phyloP scores from a whole-genome alignment of 2,888 invertebrate genomes.

The Apotomis betuletana region DNA sequence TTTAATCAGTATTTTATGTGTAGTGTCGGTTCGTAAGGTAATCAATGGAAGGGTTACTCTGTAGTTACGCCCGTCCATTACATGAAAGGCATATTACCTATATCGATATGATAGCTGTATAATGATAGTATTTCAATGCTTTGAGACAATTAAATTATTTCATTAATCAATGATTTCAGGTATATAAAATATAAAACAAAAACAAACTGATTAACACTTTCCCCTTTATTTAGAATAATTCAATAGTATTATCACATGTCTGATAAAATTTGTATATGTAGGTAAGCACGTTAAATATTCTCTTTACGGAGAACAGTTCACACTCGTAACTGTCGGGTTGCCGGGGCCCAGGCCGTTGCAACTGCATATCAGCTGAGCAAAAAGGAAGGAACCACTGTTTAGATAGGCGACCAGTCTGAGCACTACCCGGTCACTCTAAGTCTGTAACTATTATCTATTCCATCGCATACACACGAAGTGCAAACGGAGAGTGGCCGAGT shows the following conservation, averaged over 20 bases:
- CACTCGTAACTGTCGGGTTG: conserved; percentile 52
- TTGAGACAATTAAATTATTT: too few relatives aligned
- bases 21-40: too few relatives aligned
- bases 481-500: conserved; percentile 1
- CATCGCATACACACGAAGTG: neutral
- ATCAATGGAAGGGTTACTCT: too few relatives aligned
- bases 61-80: too few relatives aligned
- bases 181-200: conserved; percentile 51
- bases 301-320: conserved; percentile 52
- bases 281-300: conserved; percentile 71
- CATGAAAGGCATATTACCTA: too few relatives aligned
- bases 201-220: conserved; percentile 63
- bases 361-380: neutral
- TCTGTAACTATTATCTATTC: neutral
- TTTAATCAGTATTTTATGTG: too few relatives aligned
- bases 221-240: conserved; percentile 78
- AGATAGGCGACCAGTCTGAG: neutral
- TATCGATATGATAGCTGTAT: too few relatives aligned
- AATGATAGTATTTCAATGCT: too few relatives aligned
- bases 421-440: neutral
- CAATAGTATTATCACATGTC: conserved; percentile 79
- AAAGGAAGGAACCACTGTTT: neutral
- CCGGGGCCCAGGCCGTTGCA: conserved; percentile 35
- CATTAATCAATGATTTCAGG: neutral
- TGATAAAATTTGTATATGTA: conserved; percentile 69